Conservation (phyloP, 2,113 vertebrate genomes). For the Fulmarus glacialis region DNA sequence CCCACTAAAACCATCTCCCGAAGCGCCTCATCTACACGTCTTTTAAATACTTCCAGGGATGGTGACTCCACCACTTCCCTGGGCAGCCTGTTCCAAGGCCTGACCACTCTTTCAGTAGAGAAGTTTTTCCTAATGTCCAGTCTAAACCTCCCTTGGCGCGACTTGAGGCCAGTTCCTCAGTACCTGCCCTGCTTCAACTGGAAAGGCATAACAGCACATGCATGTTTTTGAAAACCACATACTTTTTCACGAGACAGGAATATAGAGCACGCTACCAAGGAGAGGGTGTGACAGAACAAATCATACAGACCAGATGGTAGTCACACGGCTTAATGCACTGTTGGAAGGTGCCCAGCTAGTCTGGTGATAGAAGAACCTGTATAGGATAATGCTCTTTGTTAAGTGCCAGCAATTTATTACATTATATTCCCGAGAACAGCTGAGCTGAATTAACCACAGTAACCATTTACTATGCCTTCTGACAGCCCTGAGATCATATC, state of each 20-base stretch:
- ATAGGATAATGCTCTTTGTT: neutral
- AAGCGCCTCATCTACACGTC: too few species aligned
- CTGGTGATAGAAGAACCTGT: neutral
- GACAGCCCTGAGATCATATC: neutral
- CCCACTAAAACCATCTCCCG: too few species aligned
- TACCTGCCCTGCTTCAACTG: neutral
- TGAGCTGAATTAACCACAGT: neutral
- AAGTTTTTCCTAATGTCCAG: too few species aligned
- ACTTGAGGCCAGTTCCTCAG: too few species aligned
- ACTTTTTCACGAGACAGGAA: neutral
- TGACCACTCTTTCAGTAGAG: too few species aligned
- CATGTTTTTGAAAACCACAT: neutral
- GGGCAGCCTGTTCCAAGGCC: too few species aligned
- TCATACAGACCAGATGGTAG: neutral
- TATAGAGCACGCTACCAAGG: neutral
- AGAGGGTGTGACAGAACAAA: neutral
- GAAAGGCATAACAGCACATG: neutral
- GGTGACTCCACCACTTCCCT: too few species aligned
- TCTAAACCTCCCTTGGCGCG: too few species aligned
- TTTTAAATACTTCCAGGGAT: too few species aligned
- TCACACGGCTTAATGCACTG: neutral
- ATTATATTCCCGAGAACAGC: neutral
- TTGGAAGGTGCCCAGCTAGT: constrained; percentile 3
- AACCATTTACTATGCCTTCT: neutral
- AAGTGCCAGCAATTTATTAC: neutral